Base-by-base conservation (phyloP, 1,140 invertebrate species). In the Drosophila asahinai region DNA sequence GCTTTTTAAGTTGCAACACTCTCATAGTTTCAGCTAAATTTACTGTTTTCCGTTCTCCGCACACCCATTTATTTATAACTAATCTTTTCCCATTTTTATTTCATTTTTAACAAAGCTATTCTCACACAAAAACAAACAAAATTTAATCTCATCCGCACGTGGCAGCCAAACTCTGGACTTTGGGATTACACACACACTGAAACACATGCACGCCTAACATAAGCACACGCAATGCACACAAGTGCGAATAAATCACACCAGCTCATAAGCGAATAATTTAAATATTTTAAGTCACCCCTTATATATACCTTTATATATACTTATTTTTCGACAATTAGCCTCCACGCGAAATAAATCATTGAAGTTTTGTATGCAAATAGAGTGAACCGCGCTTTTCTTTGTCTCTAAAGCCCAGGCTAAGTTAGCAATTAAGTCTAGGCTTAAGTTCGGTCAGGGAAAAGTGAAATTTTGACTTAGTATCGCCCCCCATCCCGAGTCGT, bases 1-100 rank as follows among this genome's bases (percentile, higher is more conserved):
- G 27, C 48, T 15, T 33, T 14, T 42, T 5, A 8, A 25, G 14
- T 52, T 42, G 64, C 27, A 59, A 38, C n/a, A 49, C n/a, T 38
- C 40, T 38, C 40, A 60, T 49, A 30, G 42, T 52, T 64, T 65
- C 55, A 79, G 25, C 55, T 63, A 75, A 66, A 45, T 66, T 80
- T 59, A 57, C 55, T 55, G 60, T 76, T 84, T 86, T 78, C 62
- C 14, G 47, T 45, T 47, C n/a, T 55, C 9, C 45, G 70, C 36
- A 22, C 62, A 51, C 17, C 61, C 47, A 62, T 58, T 58, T 91
- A 78, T 72, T 58, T 54, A 61, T 73, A 67, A 86, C 81, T 89
- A 90, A 89, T 89, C 67, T 67, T 70, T 60, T 38, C 40, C 27
- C 63, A 81, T 77, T 87, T 87, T 87, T 77, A 77, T 66, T 80